These are phyloP conservation scores for Hydrolagus affinis DNA, from an alignment of 2,113 vertebrate genomes.

Conservation along the genomic window DNA sequence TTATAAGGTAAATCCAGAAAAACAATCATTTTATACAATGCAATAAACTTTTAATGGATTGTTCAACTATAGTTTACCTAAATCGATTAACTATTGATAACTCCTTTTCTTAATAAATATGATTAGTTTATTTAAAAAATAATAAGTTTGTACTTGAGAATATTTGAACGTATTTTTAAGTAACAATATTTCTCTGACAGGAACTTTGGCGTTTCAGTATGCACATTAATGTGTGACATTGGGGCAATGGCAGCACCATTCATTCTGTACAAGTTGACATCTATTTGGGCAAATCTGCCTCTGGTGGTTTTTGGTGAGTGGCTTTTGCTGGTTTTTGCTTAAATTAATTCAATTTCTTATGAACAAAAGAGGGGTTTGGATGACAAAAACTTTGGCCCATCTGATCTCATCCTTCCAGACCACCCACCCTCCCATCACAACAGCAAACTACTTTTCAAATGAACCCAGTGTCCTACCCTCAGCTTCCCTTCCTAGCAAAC, in stretches of 20 bases:
- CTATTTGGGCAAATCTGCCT: conserved; percentile 78
- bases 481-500: too few relatives aligned
- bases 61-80: background rate
- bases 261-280: conserved; percentile 75
- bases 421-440: too few relatives aligned
- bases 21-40: background rate
- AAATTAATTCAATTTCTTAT: too few relatives aligned
- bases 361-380: too few relatives aligned
- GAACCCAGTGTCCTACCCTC: too few relatives aligned
- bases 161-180: too few relatives aligned
- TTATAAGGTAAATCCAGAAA: conserved; percentile 61
- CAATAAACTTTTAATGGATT: background rate
- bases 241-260: conserved; percentile 81
- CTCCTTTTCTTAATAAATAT: background rate
- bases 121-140: background rate
- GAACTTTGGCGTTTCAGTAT: conserved; percentile 81
- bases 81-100: background rate
- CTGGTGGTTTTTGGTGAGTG: conserved; percentile 82
- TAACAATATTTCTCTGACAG: conserved; percentile 47
- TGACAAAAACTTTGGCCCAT: too few relatives aligned
- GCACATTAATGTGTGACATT: conserved; percentile 77
- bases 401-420: too few relatives aligned
- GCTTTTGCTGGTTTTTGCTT: too few relatives aligned
- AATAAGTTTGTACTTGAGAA: background rate
- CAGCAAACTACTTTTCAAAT: too few relatives aligned